Base-by-base conservation (phyloP, 2,888 invertebrate genomes). In the Tiliacea aurago region DNA sequence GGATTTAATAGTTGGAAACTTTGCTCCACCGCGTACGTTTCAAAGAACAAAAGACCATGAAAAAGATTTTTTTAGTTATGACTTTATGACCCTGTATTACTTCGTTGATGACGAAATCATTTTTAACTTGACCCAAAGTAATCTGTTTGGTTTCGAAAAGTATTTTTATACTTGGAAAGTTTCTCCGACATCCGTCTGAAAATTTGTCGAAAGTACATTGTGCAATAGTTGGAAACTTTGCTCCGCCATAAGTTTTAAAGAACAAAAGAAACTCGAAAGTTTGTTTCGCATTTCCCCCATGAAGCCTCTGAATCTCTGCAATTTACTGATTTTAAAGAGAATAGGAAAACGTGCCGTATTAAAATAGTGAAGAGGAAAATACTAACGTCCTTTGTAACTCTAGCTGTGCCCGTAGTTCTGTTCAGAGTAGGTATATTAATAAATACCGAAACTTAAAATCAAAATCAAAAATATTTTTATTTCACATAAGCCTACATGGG, bases 211-310 rank as follows among this genome's bases (percentile, higher is more conserved):
- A 66, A 55, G 9, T 13, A 41, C 13, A 43, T 23, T 47, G 23
- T 13, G 13, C 23, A 66, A 20, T 28, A 5, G 28, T 53, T n/a
- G 10, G 13, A 56, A 62, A 49, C 4, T 68, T 66, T 53, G 13
- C 20, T 20, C 55, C 2, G 13, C 23, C 15, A 33, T 9, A 41
- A 49, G 1, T 15, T 18, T 37, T 2, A 2, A 59, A 13, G 4
- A 41, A 47, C 45, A 75, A 76, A 66, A 28, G n/a, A 53, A 59
- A 20, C 20, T 66, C n/a, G 2, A 2, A 59, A 47, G 23, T 51
- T 45, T 15, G 41, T 58, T 49, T 10, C 2, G 7, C 18, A 23
- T 0, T 4, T 37, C 20, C 15, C 28, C 51, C 33, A 20, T 51
- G n/a, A 76, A 66, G 18, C 66, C 58, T 58, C 6, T 59, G n/a